Evolutionary conservation across 2,113 vertebrate species (phyloP).

Genomic region (Sapajus apella): DNA sequence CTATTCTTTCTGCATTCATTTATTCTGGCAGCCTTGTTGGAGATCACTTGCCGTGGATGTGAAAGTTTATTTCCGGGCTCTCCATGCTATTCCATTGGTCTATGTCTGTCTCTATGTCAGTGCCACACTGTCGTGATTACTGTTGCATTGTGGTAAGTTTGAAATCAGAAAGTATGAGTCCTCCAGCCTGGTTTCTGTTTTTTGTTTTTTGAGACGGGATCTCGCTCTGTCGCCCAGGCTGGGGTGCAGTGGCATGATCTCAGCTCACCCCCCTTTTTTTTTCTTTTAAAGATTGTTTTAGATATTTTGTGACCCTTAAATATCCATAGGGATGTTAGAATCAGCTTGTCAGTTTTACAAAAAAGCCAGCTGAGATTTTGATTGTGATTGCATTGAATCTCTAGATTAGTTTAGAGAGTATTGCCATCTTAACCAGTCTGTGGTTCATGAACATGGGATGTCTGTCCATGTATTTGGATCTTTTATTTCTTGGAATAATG

Average conservation of each 20-base stretch:
- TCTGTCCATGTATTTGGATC: not conserved
- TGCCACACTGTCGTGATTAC: not conserved
- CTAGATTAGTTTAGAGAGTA: not conserved
- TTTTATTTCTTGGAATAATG: not conserved
- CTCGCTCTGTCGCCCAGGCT: too few relatives aligned
- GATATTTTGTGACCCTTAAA: not conserved
- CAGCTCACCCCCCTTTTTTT: too few relatives aligned
- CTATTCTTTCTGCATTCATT: not conserved
- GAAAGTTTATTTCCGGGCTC: not conserved
- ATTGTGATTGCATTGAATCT: not conserved
- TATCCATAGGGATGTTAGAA: not conserved
- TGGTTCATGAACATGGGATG: not conserved
- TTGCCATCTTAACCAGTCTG: not conserved
- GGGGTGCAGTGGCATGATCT: too few relatives aligned
- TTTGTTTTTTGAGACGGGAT: too few relatives aligned
- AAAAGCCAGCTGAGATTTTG: not conserved
- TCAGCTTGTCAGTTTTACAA: not conserved
- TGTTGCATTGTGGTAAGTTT: not conserved
- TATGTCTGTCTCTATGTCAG: not conserved
- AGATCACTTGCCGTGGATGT: not conserved
- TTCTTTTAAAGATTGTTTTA: not conserved
- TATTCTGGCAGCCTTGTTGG: not conserved
- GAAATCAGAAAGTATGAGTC: not conserved
- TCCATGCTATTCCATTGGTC: not conserved
- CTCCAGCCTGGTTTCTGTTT: not conserved